Evolutionary conservation across 2,888 invertebrate genomes (phyloP), one percentile per base, ranked within the genome.

Genomic region (Philonicus albiceps): DNA sequence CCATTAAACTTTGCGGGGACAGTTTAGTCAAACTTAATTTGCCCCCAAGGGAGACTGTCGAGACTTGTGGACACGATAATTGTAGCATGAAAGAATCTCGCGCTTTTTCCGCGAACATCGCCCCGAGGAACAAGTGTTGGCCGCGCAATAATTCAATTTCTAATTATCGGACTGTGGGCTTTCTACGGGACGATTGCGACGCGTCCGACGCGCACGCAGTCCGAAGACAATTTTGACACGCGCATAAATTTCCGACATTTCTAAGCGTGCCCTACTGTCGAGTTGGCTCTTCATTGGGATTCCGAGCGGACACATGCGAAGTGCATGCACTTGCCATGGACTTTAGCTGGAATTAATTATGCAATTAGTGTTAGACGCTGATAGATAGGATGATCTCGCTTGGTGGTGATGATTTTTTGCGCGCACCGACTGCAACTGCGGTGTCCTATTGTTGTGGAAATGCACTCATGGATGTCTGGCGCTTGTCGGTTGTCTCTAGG

Each of bases 341-440:
- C 75, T 85, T 74, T 87, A 85, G 80, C 83, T 37, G 49, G 86
- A 75, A 87, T 87, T 87, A 87, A 87, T 87, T 87, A 87, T 87
- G 86, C 87, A 86, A 87, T 87, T 87, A 87, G 86, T 81, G 43
- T 87, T 86, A 86, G 86, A 73, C 49, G 83, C 72, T 87, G 87
- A 87, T 87, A 75, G 87, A 87, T 87, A 86, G 83, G 86, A 87
- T 87, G 86, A 87, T 86, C 76, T 76, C 55, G 64, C 55, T 16
- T 31, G 31, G 43, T 73, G 78, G 43, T 80, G 43, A 34, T 34
- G 34, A 34, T 49, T 80, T 80, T 80, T 80, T 80, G 80, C 80
- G 49, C 53, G 30, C 49, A 27, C 30, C 53, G 22, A 53, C 19
- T 49, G 27, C 34, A 49, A 53, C 30, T 30, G 80, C 80, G 80